Base-by-base conservation (phyloP, 2,888 invertebrate species). In the Herminia tarsipennalis region DNA sequence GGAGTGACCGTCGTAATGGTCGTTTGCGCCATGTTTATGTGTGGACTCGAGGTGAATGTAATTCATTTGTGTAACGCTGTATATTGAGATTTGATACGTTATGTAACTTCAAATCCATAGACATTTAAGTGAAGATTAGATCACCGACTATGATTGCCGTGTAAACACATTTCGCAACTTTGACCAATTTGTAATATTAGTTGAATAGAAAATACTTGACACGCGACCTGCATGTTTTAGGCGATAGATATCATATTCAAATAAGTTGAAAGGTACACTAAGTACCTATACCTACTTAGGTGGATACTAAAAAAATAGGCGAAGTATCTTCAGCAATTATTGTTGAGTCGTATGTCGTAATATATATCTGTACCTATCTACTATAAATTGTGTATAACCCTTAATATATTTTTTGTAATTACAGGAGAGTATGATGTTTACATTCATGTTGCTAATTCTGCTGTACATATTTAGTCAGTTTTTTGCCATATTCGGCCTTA, bases 1-100 rank as follows among this genome's bases (percentile, higher is more conserved):
- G 94, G 94, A 3, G 93, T 94, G 1, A 93, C 93, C 0, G 93
- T 94, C 16, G 92, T 94, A 4, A 88, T 93, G 70, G 92, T 93
- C 0, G 92, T 93, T 2, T 93, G 93, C 22, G 90, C 92, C 22
- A 89, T 94, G 83, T 94, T 93, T 63, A 94, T 94, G 93, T 89
- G 94, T 62, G 94, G 94, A 21, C 76, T 94, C 22, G 94, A 94
- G 88, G 94, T 93, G 73, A 75, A 54, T 56, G 47, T 40, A 41
- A 40, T 41, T 43, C 25, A 25, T 9, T 28, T 32, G 25, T 17
- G 32, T 28, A 9, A 10, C 16, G 10, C 5, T n/a, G 10, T 41
- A 21, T 24, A 24, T 14, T 24, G 3, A 16, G 12, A 32, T 35
- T 24, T 28, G 21, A 41, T 44, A 34, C 20, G 27, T 50, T 32